phyloP scores from a whole-genome alignment of 2,888 invertebrate genomes.

The Malthinus flaveolus region DNA sequence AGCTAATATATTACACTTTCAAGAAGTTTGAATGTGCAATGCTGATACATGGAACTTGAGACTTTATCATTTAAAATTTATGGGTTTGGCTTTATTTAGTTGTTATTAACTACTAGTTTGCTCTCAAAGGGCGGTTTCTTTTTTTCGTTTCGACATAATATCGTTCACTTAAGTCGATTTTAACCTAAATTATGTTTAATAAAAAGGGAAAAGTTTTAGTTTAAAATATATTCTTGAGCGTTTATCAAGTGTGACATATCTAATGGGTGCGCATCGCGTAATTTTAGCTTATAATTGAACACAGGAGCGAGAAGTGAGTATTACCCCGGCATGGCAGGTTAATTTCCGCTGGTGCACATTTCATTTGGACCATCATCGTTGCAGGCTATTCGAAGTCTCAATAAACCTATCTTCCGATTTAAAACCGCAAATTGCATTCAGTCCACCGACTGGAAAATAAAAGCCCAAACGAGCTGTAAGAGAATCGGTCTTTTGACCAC shows the following conservation, averaged over 20 bases:
- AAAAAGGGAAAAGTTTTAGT: background rate
- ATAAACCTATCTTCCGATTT: constrained; percentile 26
- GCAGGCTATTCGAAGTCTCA: constrained; percentile 13
- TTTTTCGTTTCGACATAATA: background rate
- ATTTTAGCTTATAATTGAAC: constrained; percentile 18
- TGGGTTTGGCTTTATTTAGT: background rate
- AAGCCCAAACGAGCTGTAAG: constrained; percentile 28
- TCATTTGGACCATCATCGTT: constrained; percentile 14
- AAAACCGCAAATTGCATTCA: constrained; percentile 25
- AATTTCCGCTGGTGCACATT: constrained; percentile 25
- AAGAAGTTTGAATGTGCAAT: constrained; percentile 13
- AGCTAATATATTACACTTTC: constrained; percentile 6
- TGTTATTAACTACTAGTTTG: background rate
- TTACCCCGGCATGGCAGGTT: constrained; percentile 17
- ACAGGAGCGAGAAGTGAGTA: constrained; percentile 20
- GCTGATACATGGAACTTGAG: constrained; percentile 12
- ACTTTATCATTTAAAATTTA: constrained; percentile 10
- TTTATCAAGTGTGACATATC: constrained; percentile 4
- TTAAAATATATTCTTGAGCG: background rate
- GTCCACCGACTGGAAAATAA: constrained; percentile 28
- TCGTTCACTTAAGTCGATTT: too few species aligned
- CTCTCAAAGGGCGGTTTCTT: background rate
- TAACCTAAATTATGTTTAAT: background rate
- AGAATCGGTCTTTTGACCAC: constrained; percentile 26
- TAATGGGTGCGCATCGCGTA: constrained; percentile 18